phyloP scores from a whole-genome alignment of 2,113 vertebrate species.

The Menidia beryllina region DNA sequence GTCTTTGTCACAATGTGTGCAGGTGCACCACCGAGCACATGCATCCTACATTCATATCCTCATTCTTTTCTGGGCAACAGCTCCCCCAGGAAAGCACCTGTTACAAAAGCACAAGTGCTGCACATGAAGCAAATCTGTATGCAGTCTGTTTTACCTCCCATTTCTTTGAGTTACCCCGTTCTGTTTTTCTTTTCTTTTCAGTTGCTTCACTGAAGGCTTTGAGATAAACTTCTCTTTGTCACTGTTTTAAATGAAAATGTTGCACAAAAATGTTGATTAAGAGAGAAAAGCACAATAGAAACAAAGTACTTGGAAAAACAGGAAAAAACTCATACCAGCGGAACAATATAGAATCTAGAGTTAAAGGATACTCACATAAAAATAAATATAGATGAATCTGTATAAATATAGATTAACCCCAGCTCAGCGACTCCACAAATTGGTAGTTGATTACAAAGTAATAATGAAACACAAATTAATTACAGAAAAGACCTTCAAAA shows the following conservation, averaged over 20 bases:
- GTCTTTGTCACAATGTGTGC: constrained; percentile 69
- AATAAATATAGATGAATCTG: too few relatives aligned
- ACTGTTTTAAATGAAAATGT: background rate
- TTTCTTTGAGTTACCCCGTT: constrained; percentile 28
- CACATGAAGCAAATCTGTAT: constrained; percentile 16
- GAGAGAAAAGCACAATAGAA: constrained; percentile 51
- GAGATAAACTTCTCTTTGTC: constrained; percentile 10
- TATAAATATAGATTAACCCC: constrained; percentile 32
- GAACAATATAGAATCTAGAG: constrained; percentile 38
- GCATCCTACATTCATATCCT: constrained; percentile 83
- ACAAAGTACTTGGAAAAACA: constrained; percentile 39
- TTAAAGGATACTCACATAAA: too few relatives aligned
- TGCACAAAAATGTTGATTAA: constrained; percentile 45
- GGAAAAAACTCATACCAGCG: constrained; percentile 38
- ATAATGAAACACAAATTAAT: constrained; percentile 5
- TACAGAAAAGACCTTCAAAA: background rate
- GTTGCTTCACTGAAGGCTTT: constrained; percentile 21
- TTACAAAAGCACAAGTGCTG: constrained; percentile 29
- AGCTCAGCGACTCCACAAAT: constrained; percentile 8
- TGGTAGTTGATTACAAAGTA: constrained; percentile 3
- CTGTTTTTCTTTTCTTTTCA: constrained; percentile 14
- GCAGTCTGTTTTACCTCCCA: constrained; percentile 12
- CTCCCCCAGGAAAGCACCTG: constrained; percentile 79
- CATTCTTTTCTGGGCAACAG: constrained; percentile 74
- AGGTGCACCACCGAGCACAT: constrained; percentile 70